phyloP scores from a whole-genome alignment of 2,888 invertebrate species.

The Elegia similella region DNA sequence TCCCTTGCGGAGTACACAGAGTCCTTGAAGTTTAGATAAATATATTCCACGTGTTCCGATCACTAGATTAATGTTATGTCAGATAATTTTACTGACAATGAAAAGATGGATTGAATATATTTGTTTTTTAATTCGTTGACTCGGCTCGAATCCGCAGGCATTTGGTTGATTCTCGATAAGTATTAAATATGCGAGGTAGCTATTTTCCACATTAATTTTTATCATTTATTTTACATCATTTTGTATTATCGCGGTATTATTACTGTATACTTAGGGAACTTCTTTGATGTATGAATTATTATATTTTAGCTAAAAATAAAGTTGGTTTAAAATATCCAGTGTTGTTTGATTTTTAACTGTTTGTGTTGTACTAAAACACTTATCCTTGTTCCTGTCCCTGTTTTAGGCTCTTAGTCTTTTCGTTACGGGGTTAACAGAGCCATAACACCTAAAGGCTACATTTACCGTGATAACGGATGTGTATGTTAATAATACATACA shows the following conservation, averaged over 20 bases:
- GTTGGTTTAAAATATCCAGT: constrained; percentile 75
- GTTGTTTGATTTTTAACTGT: constrained; percentile 48
- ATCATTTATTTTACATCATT: constrained; percentile 32
- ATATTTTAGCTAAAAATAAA: constrained; percentile 82
- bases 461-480: too few species aligned
- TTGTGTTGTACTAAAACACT: background rate
- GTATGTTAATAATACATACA: too few species aligned
- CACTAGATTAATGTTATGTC: too few species aligned
- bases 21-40: too few species aligned
- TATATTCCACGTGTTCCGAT: too few species aligned
- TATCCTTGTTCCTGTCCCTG: too few species aligned
- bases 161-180: constrained; percentile 37
- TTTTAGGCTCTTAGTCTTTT: too few species aligned
- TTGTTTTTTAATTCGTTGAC: constrained; percentile 17
- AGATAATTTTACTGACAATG: too few species aligned
- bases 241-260: constrained; percentile 69
- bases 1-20: too few species aligned
- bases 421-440: too few species aligned
- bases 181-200: constrained; percentile 65
- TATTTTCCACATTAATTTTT: constrained; percentile 41
- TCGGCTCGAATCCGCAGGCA: constrained; percentile 43
- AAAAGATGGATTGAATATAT: background rate
- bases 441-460: too few species aligned
- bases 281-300: constrained; percentile 81
- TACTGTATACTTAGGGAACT: constrained; percentile 73